phyloP scores from a whole-genome alignment of 2,888 invertebrate genomes.

The Eupithecia subfuscata region DNA sequence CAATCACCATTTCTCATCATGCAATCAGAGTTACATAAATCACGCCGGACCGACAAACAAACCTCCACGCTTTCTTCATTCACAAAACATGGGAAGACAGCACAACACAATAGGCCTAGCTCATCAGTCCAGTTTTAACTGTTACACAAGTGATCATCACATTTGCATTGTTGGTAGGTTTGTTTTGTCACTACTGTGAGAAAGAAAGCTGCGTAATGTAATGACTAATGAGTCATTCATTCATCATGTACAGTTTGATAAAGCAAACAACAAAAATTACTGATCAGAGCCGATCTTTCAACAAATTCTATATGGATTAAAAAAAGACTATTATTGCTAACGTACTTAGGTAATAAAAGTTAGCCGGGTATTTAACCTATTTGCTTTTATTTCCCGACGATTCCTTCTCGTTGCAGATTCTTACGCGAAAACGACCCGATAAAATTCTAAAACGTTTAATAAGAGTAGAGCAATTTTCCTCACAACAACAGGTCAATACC shows the following conservation, averaged over 20 bases:
- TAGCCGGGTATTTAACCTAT: background rate
- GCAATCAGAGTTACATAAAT: slow-evolving; percentile 41
- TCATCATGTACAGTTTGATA: background rate
- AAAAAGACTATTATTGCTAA: background rate
- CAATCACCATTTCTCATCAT: slow-evolving; percentile 20
- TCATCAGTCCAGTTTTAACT: slow-evolving; percentile 31
- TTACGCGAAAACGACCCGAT: background rate
- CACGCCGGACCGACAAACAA: slow-evolving; percentile 39
- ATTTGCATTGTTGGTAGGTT: slow-evolving; percentile 13
- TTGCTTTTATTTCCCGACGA: background rate
- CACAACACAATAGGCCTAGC: slow-evolving; percentile 40
- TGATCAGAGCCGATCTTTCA: background rate
- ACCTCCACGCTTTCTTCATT: slow-evolving; percentile 48
- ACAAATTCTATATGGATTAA: background rate
- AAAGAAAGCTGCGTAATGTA: slow-evolving; percentile 21
- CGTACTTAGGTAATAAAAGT: background rate
- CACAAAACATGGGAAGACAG: slow-evolving; percentile 46
- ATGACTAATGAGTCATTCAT: background rate
- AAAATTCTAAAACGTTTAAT: background rate
- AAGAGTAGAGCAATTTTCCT: background rate
- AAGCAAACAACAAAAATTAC: background rate
- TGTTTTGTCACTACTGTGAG: slow-evolving; percentile 10
- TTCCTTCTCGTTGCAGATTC: background rate
- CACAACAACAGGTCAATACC: background rate
- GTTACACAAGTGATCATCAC: slow-evolving; percentile 29